Evolutionary conservation across 1,140 invertebrate species (phyloP).

Genomic region (Wasmannia auropunctata): DNA sequence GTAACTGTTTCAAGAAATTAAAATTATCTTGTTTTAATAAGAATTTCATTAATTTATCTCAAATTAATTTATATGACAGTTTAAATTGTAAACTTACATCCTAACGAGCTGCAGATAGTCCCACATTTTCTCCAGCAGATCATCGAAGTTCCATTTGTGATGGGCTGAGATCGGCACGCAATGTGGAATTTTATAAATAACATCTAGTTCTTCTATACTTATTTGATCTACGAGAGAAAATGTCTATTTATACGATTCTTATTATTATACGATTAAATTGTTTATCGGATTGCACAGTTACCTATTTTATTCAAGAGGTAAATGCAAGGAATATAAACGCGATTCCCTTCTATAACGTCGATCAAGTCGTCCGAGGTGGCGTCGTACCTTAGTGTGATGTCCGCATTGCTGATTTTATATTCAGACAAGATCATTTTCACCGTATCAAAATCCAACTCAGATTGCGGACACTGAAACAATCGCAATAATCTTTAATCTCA

Average conservation of each 20-base stretch:
- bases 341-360: slow-evolving; percentile 99
- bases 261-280: not conserved
- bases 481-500: not conserved
- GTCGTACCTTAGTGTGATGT: slow-evolving; percentile 97
- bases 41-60: too few species aligned
- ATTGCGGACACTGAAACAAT: slow-evolving; percentile 91
- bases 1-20: slow-evolving; percentile 88
- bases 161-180: slow-evolving; percentile 99
- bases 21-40: slow-evolving; percentile 15
- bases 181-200: slow-evolving; percentile 99
- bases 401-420: slow-evolving; percentile 99
- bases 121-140: slow-evolving; percentile 99
- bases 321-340: slow-evolving; percentile 99
- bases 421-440: slow-evolving; percentile 98
- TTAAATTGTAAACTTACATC: slow-evolving; percentile 89
- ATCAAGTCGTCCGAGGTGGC: slow-evolving; percentile 99
- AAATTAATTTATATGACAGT: not conserved
- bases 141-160: slow-evolving; percentile 99
- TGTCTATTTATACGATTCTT: not conserved
- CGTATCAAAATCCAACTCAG: slow-evolving; percentile 97
- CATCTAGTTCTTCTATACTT: slow-evolving; percentile 97
- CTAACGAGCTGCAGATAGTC: slow-evolving; percentile 97
- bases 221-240: slow-evolving; percentile 90
- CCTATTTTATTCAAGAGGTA: slow-evolving; percentile 99
- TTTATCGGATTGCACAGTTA: slow-evolving; percentile 76